Base-by-base conservation (phyloP, 2,113 vertebrate species). In the Corydoras maculifer region DNA sequence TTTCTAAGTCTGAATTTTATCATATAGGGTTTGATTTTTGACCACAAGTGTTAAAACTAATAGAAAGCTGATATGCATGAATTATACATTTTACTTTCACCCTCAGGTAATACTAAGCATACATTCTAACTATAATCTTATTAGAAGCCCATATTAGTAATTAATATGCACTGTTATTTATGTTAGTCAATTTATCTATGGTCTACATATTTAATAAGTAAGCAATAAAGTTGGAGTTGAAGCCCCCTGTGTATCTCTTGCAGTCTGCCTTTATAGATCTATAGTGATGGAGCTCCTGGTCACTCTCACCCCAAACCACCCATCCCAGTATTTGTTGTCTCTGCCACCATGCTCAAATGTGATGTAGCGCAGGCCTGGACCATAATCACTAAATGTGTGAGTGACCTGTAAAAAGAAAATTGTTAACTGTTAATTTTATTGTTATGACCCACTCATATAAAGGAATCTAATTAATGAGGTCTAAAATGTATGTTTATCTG, bases 281-380 rank as follows among this genome's bases (percentile, higher is more conserved):
- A 99, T 48, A 3, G 75, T 91, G 30, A 99, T 86, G 0, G 87
- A 90, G 85, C 95, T 97, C 77, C 89, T 91, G 13, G 96, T 97
- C 73, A 98, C 87, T 2, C 95, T 87, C 0, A 92, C 93, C 0
- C 97, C 96, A 1, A 87, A 99, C 95, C 94, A 98, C 0, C 97
- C 97, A 12, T 95, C 87, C 96, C 97, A 99, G 87, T 76, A 97
- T 1, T 91, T 92, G 0, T 86, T 88, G 87, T 98, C 96, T 80
- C 93, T 88, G 0, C 97, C 97, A 0, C 92, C 92, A 0, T 98
- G 97, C 53, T 96, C 90, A 0, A 98, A 98, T 58, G 78, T 81
- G 74, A 99, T 83, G 43, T 89, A 95, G 6, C 94, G 93, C n/a
- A 96, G 82, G 0, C 95, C 94, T 0, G 91, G 88, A 3, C 94